These are phyloP conservation scores for Zaprionus inermis DNA, from an alignment of 1,140 invertebrate genomes.

Conservation along the genomic window DNA sequence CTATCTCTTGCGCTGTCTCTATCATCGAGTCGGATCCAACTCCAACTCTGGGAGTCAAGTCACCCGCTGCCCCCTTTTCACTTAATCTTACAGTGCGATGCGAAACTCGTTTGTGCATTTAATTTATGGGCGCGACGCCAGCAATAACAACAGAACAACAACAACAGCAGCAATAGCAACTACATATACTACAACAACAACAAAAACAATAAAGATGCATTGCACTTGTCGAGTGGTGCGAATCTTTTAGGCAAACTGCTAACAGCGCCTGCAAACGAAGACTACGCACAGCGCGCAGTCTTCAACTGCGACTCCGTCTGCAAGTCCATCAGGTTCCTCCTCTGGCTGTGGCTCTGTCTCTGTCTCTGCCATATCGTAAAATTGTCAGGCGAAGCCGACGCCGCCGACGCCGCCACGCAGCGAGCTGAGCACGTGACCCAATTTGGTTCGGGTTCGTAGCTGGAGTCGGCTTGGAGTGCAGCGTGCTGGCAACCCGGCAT, in stretches of 20 bases:
- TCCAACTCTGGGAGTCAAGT: constrained; percentile 6
- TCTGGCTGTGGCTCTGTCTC: neutral
- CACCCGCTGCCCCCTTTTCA: constrained; percentile 58
- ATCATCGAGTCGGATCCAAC: neutral
- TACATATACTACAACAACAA: constrained; percentile 33
- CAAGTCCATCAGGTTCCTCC: constrained; percentile 35
- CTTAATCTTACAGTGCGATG: constrained; percentile 70
- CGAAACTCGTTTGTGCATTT: constrained; percentile 81
- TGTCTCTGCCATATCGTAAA: constrained; percentile 51
- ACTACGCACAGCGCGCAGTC: constrained; percentile 38
- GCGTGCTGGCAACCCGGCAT: constrained; percentile 6
- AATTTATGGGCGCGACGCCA: constrained; percentile 77
- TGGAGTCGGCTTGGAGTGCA: constrained; percentile 11
- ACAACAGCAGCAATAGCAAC: constrained; percentile 23
- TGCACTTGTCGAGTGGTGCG: constrained; percentile 72
- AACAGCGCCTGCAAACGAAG: constrained; percentile 1
- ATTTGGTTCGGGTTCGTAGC: constrained; percentile 53
- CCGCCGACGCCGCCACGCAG: constrained; percentile 17
- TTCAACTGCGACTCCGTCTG: constrained; percentile 13
- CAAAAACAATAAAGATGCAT: constrained; percentile 56
- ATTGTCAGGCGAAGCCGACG: constrained; percentile 60
- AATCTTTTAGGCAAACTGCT: constrained; percentile 52
- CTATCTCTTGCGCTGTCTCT: constrained; percentile 6
- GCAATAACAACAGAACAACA: constrained; percentile 58
- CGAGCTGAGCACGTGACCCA: constrained; percentile 70